These are phyloP conservation scores for Typhlichthys subterraneus DNA, from an alignment of 2,797 vertebrate species.

Conservation along the genomic window DNA sequence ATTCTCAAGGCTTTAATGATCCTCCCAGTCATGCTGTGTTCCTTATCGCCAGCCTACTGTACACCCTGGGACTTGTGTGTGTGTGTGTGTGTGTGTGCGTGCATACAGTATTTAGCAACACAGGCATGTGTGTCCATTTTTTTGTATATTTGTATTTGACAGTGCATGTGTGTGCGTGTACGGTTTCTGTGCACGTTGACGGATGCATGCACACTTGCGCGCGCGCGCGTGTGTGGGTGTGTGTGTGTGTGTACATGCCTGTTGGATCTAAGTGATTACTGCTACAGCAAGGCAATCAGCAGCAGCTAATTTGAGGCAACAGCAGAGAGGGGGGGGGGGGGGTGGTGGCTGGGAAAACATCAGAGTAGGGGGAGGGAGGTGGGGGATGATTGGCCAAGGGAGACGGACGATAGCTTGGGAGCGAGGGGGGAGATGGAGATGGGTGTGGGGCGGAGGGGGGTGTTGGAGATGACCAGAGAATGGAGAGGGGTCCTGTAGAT, in stretches of 20 bases:
- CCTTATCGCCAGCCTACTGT: too few relatives aligned
- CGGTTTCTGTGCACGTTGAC: neutral
- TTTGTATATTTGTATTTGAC: too few relatives aligned
- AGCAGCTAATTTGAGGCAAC: conserved; percentile 63
- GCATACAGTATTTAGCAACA: too few relatives aligned
- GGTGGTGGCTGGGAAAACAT: conserved; percentile 17
- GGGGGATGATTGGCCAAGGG: conserved; percentile 43
- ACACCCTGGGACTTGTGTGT: too few relatives aligned
- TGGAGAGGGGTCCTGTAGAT: conserved; percentile 26
- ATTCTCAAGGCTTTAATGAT: too few relatives aligned
- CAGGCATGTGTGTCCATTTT: too few relatives aligned
- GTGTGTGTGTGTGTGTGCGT: too few relatives aligned
- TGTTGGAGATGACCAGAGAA: conserved; percentile 48
- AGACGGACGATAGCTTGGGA: conserved; percentile 43
- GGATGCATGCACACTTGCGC: neutral
- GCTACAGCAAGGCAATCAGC: conserved; percentile 50
- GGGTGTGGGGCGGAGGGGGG: conserved; percentile 26
- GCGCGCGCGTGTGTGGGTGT: neutral
- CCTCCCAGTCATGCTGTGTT: too few relatives aligned
- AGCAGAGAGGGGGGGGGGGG: conserved; percentile 18
- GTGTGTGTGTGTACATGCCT: neutral
- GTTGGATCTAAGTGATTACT: conserved; percentile 34
- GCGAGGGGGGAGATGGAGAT: conserved; percentile 42
- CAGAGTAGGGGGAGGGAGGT: conserved; percentile 1
- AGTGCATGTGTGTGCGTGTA: neutral